Conservation (phyloP, 2,797 vertebrate species). For the Taenioides sp. region DNA sequence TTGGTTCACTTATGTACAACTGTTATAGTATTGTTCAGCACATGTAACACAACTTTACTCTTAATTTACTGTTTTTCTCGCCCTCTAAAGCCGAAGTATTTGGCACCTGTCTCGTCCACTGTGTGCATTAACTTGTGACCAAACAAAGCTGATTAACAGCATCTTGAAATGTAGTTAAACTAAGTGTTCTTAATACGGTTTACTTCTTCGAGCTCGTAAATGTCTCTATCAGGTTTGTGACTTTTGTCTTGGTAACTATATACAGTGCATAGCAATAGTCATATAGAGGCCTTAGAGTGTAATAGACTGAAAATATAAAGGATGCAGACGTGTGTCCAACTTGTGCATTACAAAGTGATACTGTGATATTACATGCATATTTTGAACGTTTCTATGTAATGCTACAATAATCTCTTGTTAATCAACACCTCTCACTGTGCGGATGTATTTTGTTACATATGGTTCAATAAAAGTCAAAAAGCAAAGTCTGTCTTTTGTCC, state of each 20-base stretch:
- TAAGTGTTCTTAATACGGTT: constrained; percentile 45
- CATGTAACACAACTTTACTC: neutral
- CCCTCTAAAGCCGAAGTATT: neutral
- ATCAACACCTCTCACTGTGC: constrained; percentile 13
- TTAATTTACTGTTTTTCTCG: constrained; percentile 12
- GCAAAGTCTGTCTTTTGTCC: neutral
- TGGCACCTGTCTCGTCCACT: constrained; percentile 21
- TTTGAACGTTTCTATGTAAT: constrained; percentile 22
- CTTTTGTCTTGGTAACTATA: constrained; percentile 11
- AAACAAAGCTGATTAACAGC: neutral
- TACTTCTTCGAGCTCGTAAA: constrained; percentile 21
- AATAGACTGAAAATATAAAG: constrained; percentile 16
- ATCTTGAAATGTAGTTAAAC: constrained; percentile 30
- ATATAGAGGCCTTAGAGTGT: constrained; percentile 22
- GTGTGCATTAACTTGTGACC: constrained; percentile 17
- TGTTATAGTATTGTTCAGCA: constrained; percentile 8
- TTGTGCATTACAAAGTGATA: constrained; percentile 36
- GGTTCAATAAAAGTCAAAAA: constrained; percentile 42
- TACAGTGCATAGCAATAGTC: constrained; percentile 14
- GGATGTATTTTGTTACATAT: constrained; percentile 24
- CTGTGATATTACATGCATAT: constrained; percentile 36
- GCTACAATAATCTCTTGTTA: constrained; percentile 27
- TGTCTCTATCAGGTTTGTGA: constrained; percentile 28
- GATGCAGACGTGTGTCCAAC: constrained; percentile 16
- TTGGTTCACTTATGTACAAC: constrained; percentile 7